phyloP scores from a whole-genome alignment of 2,113 vertebrate species.

The Nesoenas mayeri region DNA sequence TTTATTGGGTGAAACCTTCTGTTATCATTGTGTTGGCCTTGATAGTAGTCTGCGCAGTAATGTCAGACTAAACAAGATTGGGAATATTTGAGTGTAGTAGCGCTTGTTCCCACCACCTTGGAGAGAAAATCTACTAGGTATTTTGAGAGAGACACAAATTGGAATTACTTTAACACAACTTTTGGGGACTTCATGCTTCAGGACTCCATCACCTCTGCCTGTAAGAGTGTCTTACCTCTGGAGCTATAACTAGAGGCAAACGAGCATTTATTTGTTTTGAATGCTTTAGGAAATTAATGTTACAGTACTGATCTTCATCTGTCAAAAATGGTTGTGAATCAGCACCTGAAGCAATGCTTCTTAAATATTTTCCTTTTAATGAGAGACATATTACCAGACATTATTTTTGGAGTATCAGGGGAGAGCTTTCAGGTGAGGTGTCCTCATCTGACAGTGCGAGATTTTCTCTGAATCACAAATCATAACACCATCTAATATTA shows the following conservation, averaged over 20 bases:
- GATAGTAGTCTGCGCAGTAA: background rate
- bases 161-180: background rate
- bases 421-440: background rate
- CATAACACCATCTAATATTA: background rate
- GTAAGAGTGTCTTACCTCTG: background rate
- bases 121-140: accelerated
- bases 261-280: background rate
- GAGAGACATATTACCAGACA: background rate
- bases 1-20: background rate
- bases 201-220: background rate
- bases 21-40: background rate
- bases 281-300: background rate
- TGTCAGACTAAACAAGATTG: background rate
- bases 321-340: background rate
- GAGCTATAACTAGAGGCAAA: background rate
- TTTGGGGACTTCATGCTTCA: background rate
- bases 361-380: background rate
- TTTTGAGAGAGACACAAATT: background rate
- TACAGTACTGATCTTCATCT: background rate
- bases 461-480: background rate
- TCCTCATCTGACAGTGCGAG: background rate
- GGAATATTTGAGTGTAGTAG: background rate
- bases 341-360: background rate
- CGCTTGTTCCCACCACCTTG: background rate
- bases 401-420: background rate